phyloP scores from a whole-genome alignment of 2,888 invertebrate species.

The Ditylenchus weischeri region DNA sequence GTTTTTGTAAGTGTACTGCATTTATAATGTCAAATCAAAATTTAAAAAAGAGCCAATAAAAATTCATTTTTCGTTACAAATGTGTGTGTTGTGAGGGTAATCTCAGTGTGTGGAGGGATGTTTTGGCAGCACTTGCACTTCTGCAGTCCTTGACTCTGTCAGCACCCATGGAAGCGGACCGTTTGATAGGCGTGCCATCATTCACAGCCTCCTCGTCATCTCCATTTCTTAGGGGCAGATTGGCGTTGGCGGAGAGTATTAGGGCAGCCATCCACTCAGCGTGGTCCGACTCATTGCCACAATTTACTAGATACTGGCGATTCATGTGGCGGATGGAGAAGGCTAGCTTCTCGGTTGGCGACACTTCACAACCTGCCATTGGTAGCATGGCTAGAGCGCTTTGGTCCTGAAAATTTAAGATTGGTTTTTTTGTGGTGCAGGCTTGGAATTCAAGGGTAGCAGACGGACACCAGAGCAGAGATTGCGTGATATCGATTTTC shows the following conservation, averaged over 20 bases:
- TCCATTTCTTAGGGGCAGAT: conserved; percentile 31
- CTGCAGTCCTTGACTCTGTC: not conserved
- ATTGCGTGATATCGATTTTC: no score
- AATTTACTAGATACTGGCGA: conserved; percentile 47
- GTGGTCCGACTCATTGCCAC: conserved; percentile 40
- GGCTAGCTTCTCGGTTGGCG: conserved; percentile 40
- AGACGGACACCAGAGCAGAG: no score
- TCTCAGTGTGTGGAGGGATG: not conserved
- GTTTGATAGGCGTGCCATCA: conserved; percentile 1
- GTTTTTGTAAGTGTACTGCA: no score
- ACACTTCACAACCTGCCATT: conserved; percentile 52
- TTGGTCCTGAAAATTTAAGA: conserved; percentile 42
- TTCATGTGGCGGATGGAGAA: conserved; percentile 51
- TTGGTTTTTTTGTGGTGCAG: not conserved
- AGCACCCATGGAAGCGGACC: conserved; percentile 15
- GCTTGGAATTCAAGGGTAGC: no score
- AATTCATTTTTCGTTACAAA: not conserved
- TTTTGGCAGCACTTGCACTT: not conserved
- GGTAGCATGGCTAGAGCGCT: conserved; percentile 55
- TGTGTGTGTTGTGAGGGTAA: conserved; percentile 3
- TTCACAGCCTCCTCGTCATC: not conserved
- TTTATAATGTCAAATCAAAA: no score
- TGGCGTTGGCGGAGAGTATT: conserved; percentile 54
- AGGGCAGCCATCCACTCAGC: conserved; percentile 57
- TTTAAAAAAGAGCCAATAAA: no score